These are phyloP conservation scores for Oryzias dopingdopingensis DNA, from an alignment of 2,797 vertebrate genomes.

Conservation along the genomic window DNA sequence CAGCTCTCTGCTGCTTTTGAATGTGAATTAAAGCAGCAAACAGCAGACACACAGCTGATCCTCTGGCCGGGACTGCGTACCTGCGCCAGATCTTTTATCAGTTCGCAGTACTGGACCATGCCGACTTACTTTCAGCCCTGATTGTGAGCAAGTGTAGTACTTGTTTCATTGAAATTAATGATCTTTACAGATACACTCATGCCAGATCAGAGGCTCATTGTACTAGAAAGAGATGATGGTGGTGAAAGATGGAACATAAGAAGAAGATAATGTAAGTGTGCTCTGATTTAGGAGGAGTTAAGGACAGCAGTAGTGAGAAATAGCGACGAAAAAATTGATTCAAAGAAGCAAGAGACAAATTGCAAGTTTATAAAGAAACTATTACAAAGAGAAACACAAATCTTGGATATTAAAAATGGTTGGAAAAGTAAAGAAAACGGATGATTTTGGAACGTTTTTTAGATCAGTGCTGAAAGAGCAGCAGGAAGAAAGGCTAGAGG, in stretches of 20 bases:
- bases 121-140: no score
- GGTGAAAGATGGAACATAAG: slow-evolving; percentile 12
- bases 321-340: slow-evolving; percentile 13
- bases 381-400: slow-evolving; percentile 19
- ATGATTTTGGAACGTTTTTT: slow-evolving; percentile 21
- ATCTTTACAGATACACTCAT: slow-evolving; percentile 14
- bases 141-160: slow-evolving; percentile 1
- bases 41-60: no score
- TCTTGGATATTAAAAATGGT: slow-evolving; percentile 27
- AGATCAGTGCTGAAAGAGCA: slow-evolving; percentile 30
- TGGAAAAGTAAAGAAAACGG: slow-evolving; percentile 6
- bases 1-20: no score
- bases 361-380: slow-evolving; percentile 28
- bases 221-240: slow-evolving; percentile 6
- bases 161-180: slow-evolving; percentile 27
- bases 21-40: no score
- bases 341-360: slow-evolving; percentile 11
- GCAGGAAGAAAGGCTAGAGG: slow-evolving; percentile 18
- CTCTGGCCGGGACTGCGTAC: no score
- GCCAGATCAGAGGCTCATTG: slow-evolving; percentile 9
- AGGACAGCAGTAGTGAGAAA: slow-evolving; percentile 1
- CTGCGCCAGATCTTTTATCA: no score
- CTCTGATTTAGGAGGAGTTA: slow-evolving; percentile 8
- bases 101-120: no score
- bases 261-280: slow-evolving; percentile 14